A percentile compares a stretch with the other conserved stretches of the same genome.
Conservation (phyloP, 2,888 invertebrate species). For the Acrobasis consociella region DNA sequence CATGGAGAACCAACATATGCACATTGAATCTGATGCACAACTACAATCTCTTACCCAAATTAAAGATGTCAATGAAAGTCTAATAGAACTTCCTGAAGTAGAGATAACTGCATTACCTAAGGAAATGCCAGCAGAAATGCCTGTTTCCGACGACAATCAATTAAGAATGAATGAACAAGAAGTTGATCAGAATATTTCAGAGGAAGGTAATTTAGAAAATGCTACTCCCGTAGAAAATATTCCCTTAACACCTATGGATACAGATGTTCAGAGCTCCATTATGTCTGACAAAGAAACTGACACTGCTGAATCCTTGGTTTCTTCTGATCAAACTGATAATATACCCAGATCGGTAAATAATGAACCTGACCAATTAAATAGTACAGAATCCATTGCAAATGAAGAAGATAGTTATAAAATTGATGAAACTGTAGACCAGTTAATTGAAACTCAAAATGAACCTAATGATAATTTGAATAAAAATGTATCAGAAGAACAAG, state of each 20-base stretch:
- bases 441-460: constrained; percentile 21
- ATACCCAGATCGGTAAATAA: constrained; percentile 5
- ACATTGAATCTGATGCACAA: constrained; percentile 39
- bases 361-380: not conserved
- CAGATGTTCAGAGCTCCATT: constrained; percentile 22
- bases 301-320: constrained; percentile 21
- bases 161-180: constrained; percentile 26
- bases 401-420: constrained; percentile 7
- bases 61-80: constrained; percentile 34
- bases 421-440: constrained; percentile 21
- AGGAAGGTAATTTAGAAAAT: constrained; percentile 30
- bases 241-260: constrained; percentile 26
- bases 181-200: constrained; percentile 23
- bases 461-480: not conserved
- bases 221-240: constrained; percentile 29
- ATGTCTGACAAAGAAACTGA: constrained; percentile 22
- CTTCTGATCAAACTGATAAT: constrained; percentile 4
- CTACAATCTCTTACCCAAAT: constrained; percentile 38
- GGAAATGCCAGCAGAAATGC: constrained; percentile 33
- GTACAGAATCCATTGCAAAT: not conserved
- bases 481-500: constrained; percentile 13
- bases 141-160: constrained; percentile 29
- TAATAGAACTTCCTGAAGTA: constrained; percentile 50
- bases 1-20: constrained; percentile 42
- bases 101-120: constrained; percentile 37